phyloP scores from a whole-genome alignment of 2,797 vertebrate species.

The Myotis planiceps region DNA sequence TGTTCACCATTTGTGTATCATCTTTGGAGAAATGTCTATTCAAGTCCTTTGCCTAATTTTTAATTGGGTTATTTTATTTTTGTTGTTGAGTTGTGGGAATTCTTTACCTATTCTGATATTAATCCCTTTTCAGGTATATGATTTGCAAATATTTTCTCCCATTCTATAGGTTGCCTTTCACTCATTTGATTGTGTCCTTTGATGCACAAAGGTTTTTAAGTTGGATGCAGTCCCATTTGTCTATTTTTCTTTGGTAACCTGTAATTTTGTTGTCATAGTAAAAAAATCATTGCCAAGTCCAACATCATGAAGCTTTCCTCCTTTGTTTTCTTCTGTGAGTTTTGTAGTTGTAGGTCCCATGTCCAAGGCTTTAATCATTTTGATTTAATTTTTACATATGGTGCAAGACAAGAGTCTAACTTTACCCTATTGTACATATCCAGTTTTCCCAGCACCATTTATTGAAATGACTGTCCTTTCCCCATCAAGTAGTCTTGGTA shows the following conservation, averaged over 20 bases:
- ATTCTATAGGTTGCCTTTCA: too few relatives aligned
- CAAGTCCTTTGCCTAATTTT: too few relatives aligned
- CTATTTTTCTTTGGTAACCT: background rate
- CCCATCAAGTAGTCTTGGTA: background rate
- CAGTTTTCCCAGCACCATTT: background rate
- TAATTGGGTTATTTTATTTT: too few relatives aligned
- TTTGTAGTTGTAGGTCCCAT: background rate
- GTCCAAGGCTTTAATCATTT: conserved; percentile 12
- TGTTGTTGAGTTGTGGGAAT: too few relatives aligned
- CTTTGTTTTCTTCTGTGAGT: background rate
- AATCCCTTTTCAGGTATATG: too few relatives aligned
- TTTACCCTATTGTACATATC: background rate
- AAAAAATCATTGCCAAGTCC: background rate
- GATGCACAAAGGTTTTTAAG: background rate
- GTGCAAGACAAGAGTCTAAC: background rate
- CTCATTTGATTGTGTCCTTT: too few relatives aligned
- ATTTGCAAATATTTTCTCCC: too few relatives aligned
- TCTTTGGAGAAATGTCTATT: too few relatives aligned
- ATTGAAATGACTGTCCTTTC: background rate
- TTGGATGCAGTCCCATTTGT: background rate
- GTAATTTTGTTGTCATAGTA: background rate
- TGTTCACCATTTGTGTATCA: too few relatives aligned
- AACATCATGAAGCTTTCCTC: background rate
- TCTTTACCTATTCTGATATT: too few relatives aligned
- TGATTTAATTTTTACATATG: background rate